Percentiles rank a stretch among this genome's conserved stretches.
Conservation (phyloP, 2,113 vertebrate genomes). For the Mirza zaza region DNA sequence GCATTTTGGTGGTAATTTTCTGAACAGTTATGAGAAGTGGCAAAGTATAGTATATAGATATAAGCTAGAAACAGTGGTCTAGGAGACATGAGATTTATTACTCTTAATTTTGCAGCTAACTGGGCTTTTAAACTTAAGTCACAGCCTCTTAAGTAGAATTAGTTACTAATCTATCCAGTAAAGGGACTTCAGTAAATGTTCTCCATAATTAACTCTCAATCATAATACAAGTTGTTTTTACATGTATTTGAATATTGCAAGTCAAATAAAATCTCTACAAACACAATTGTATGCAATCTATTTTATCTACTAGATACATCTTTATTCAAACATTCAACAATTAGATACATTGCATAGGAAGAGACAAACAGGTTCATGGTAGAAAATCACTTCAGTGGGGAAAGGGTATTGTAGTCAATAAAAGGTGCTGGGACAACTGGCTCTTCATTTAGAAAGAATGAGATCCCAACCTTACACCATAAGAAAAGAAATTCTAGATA, state of each 20-base stretch:
- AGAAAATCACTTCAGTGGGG: background rate
- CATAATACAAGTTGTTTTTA: background rate
- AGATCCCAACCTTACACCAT: background rate
- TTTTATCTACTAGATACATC: background rate
- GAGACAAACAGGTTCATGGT: background rate
- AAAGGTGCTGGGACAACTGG: background rate
- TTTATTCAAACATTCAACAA: background rate
- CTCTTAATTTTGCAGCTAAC: background rate
- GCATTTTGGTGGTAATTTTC: background rate
- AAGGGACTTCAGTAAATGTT: background rate
- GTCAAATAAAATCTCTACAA: background rate
- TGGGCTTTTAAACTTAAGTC: background rate
- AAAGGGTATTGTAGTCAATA: background rate
- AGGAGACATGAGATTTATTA: background rate
- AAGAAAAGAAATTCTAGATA: background rate
- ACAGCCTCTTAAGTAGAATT: background rate
- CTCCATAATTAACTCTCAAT: slow-evolving; percentile 1
- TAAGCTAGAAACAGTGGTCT: background rate
- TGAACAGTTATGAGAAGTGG: background rate
- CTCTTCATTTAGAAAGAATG: background rate
- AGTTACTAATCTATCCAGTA: background rate
- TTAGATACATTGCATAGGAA: background rate
- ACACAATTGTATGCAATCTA: background rate
- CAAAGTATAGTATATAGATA: background rate
- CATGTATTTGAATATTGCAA: background rate